Conservation (phyloP, 1,140 invertebrate genomes). For the Brachionus koreanus region DNA sequence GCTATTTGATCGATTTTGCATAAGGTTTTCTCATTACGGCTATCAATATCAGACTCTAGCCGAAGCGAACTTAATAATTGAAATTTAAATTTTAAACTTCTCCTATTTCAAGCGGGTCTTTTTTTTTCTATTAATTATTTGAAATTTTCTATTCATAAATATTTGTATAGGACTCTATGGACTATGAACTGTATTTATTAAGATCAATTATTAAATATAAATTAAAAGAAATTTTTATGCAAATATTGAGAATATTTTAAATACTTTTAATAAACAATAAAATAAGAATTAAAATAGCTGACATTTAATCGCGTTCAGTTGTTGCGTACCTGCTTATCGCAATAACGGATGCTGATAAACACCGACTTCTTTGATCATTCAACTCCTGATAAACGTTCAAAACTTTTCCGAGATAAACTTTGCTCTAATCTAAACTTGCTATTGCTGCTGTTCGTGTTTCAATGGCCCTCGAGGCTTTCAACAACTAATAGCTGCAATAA, state of each 20-base stretch:
- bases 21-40: slow-evolving; percentile 5
- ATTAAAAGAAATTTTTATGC: slow-evolving; percentile 28
- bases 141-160: background rate
- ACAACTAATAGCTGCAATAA: background rate
- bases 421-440: background rate
- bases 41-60: slow-evolving; percentile 8
- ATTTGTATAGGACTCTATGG: background rate
- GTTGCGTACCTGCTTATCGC: background rate
- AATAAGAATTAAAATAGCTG: slow-evolving; percentile 19
- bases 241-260: slow-evolving; percentile 38
- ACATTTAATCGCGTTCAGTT: slow-evolving; percentile 1
- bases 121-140: background rate
- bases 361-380: background rate
- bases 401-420: slow-evolving; percentile 2
- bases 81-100: slow-evolving; percentile 37
- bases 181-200: background rate
- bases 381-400: slow-evolving; percentile 15
- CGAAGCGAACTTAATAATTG: background rate
- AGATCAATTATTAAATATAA: background rate
- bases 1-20: slow-evolving; percentile 22
- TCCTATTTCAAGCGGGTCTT: background rate
- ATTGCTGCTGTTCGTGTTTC: background rate
- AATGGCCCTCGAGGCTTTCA: slow-evolving; percentile 24
- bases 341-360: slow-evolving; percentile 17
- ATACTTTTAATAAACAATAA: slow-evolving; percentile 7